Conservation (phyloP, 2,797 vertebrate genomes). For the Triplophysa yarkandensis region DNA sequence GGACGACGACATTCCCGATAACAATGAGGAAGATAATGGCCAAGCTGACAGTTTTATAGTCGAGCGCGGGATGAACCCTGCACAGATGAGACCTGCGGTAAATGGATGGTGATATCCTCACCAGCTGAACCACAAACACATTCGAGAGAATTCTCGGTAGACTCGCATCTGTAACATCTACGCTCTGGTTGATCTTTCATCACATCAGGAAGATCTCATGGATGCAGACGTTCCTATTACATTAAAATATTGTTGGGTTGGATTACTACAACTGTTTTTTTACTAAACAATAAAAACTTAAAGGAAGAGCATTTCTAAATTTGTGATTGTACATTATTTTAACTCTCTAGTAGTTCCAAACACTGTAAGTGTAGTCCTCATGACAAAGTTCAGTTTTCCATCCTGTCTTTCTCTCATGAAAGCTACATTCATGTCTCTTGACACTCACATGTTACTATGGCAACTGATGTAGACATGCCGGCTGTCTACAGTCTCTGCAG, state of each 20-base stretch:
- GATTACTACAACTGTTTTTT: neutral
- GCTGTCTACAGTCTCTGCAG: neutral
- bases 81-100: neutral
- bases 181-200: neutral
- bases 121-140: conserved; percentile 5
- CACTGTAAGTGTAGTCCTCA: no score
- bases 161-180: neutral
- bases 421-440: neutral
- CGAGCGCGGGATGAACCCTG: neutral
- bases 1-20: neutral
- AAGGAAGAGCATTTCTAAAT: no score
- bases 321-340: neutral
- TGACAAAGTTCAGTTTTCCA: neutral
- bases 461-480: neutral
- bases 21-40: conserved; percentile 3
- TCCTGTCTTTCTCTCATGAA: neutral
- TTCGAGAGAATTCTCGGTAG: neutral
- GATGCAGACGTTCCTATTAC: neutral
- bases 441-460: neutral
- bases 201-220: neutral
- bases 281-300: neutral
- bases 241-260: neutral
- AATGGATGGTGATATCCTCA: neutral
- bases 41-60: conserved; percentile 8
- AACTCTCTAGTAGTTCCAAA: no score